These are phyloP conservation scores for Herpetotheres cachinnans DNA, from an alignment of 2,113 vertebrate genomes.

Conservation along the genomic window DNA sequence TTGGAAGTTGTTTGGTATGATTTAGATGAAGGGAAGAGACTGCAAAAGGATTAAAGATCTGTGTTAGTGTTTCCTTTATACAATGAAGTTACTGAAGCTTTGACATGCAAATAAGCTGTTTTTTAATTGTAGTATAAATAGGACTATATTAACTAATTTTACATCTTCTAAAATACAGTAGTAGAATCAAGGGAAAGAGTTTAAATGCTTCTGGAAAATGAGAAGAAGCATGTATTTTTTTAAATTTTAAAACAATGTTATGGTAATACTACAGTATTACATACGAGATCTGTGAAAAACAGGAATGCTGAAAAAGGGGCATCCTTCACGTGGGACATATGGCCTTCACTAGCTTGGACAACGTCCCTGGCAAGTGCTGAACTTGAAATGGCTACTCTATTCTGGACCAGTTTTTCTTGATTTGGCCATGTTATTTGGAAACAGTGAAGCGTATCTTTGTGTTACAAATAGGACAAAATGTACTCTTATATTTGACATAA, in stretches of 20 bases:
- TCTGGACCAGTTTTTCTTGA: neutral
- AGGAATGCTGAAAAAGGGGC: neutral
- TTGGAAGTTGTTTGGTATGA: neutral
- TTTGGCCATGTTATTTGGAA: neutral
- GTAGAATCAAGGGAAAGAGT: neutral
- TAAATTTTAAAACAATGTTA: neutral
- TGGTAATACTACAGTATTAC: neutral
- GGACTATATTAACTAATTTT: neutral
- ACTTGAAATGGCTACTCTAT: neutral
- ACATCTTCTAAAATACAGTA: neutral
- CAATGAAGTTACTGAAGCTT: neutral
- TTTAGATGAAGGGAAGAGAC: neutral
- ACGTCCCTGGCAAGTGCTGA: neutral
- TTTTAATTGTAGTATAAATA: neutral
- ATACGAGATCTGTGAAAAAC: neutral
- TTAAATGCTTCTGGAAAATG: neutral
- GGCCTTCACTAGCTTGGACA: neutral
- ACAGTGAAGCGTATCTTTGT: neutral
- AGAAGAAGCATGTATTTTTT: neutral
- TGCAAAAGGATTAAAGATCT: neutral
- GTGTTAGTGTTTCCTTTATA: neutral
- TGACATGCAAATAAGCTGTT: neutral
- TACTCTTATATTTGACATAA: neutral
- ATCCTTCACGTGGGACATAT: neutral
- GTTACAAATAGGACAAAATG: neutral